phyloP scores from a whole-genome alignment of 1,140 invertebrate genomes.

The Globodera rostochiensis region DNA sequence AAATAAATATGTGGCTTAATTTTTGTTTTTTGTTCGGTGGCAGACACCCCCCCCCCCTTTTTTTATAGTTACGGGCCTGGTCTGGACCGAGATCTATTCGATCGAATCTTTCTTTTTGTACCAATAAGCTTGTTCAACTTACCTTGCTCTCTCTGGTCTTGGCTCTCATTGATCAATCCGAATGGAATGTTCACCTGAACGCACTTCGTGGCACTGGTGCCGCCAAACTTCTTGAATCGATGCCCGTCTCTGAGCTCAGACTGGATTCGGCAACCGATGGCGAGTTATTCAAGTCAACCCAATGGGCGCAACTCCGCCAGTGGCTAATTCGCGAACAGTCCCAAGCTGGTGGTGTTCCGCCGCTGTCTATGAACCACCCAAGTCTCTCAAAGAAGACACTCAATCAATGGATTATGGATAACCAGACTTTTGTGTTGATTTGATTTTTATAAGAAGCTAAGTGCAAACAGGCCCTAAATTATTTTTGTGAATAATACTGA shows the following conservation, averaged over 20 bases:
- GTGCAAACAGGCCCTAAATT: background rate
- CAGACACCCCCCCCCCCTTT: too few relatives aligned
- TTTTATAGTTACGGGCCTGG: too few relatives aligned
- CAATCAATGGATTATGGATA: background rate
- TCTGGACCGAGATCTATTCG: too few relatives aligned
- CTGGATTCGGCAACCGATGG: background rate
- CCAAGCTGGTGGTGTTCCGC: background rate
- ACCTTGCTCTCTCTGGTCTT: background rate
- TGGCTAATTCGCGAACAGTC: slow-evolving; percentile 5
- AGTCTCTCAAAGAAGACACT: background rate
- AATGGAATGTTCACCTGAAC: background rate
- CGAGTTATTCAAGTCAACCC: background rate
- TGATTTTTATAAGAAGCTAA: background rate
- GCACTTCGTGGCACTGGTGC: background rate
- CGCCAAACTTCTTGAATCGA: background rate
- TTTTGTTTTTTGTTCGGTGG: too few relatives aligned
- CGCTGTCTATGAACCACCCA: background rate
- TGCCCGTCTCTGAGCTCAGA: background rate
- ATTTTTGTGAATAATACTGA: too few relatives aligned
- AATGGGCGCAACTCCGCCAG: slow-evolving; percentile 6
- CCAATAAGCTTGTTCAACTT: background rate
- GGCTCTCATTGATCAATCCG: background rate
- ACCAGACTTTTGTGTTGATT: slow-evolving; percentile 8
- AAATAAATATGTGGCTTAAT: too few relatives aligned
- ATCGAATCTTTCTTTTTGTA: background rate